Conservation (phyloP, 2,113 vertebrate species). For the Cololabis saira region DNA sequence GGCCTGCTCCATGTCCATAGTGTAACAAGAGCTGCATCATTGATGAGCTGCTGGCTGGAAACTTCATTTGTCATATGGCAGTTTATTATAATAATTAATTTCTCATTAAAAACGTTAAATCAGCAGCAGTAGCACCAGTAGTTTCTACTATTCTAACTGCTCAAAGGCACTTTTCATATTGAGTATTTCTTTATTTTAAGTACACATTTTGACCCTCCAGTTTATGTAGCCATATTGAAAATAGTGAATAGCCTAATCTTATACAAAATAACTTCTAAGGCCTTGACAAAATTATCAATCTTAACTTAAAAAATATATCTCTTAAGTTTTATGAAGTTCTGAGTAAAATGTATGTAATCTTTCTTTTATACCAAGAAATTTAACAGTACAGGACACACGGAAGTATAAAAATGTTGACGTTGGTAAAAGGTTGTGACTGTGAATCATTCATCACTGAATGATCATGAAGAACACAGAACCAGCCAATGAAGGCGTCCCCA, state of each 20-base stretch:
- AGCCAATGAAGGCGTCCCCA: slow-evolving; percentile 61
- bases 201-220: not conserved
- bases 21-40: slow-evolving; percentile 65
- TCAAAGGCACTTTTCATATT: not conserved
- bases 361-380: slow-evolving; percentile 11
- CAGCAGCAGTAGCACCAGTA: too few relatives aligned
- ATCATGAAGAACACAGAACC: slow-evolving; percentile 58
- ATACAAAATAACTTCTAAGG: not conserved
- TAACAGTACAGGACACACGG: slow-evolving; percentile 2
- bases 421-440: slow-evolving; percentile 25
- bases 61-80: too few relatives aligned
- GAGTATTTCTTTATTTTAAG: not conserved
- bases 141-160: too few relatives aligned
- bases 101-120: too few relatives aligned
- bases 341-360: not conserved
- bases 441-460: slow-evolving; percentile 47
- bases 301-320: slow-evolving; percentile 12
- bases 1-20: slow-evolving; percentile 53
- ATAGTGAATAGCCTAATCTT: not conserved
- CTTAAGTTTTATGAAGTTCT: not conserved
- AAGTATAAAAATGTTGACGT: slow-evolving; percentile 24
- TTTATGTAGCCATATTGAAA: not conserved
- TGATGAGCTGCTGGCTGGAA: slow-evolving; percentile 28
- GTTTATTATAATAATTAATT: too few relatives aligned
- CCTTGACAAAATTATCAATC: slow-evolving; percentile 4